A percentile compares a stretch with the other conserved stretches of the same genome.
Conservation (phyloP, 2,888 invertebrate species). For the Lepetodrilus schrolli region DNA sequence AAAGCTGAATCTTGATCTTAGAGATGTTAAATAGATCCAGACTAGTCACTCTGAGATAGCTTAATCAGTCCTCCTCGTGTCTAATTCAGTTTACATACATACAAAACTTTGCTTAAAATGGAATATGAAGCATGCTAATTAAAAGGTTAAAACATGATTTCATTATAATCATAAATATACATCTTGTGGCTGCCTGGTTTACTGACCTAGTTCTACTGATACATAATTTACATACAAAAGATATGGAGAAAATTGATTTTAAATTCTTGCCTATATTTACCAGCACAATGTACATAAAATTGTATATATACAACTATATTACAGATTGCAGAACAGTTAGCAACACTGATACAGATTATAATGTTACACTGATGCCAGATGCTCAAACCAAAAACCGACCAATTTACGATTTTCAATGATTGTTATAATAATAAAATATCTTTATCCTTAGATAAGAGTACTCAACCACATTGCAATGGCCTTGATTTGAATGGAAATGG, state of each 20-base stretch:
- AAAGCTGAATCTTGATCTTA: too few relatives aligned
- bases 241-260: neutral
- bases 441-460: too few relatives aligned
- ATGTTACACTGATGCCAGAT: too few relatives aligned
- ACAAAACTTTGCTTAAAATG: conserved; percentile 6
- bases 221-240: conserved; percentile 22
- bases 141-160: conserved; percentile 16
- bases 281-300: neutral
- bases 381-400: too few relatives aligned
- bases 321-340: neutral
- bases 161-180: conserved; percentile 8
- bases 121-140: conserved; percentile 23
- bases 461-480: too few relatives aligned
- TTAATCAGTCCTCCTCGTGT: too few relatives aligned
- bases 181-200: conserved; percentile 15
- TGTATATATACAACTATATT: neutral
- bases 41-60: too few relatives aligned
- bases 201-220: conserved; percentile 11
- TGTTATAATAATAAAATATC: too few relatives aligned
- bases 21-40: too few relatives aligned
- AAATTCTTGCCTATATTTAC: neutral
- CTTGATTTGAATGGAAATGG: too few relatives aligned
- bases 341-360: neutral
- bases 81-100: too few relatives aligned
- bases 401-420: too few relatives aligned